Evolutionary conservation across 2,113 vertebrate species (phyloP), one percentile per base, ranked within the genome.

Genomic region (Mandrillus leucophaeus): DNA sequence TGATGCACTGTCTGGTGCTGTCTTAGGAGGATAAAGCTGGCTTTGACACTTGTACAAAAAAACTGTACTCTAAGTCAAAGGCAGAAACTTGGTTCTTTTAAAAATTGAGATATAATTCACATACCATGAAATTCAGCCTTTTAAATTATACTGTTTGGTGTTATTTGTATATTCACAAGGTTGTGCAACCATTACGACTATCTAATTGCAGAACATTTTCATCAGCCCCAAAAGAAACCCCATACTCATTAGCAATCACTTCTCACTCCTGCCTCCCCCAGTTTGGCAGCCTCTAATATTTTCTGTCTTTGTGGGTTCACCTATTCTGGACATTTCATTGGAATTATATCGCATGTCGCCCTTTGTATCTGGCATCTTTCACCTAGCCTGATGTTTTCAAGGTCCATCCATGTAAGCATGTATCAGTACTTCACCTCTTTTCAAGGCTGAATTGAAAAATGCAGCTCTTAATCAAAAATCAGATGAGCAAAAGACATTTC

Each of bases 41-140:
- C 25, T 92, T 48, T 94, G 85, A 86, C 22, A 43, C 45, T 78
- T 94, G 68, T 25, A 50, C 61, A 17, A 90, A n/a, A 72, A 87
- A 78, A 50, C 75, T 35, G 11, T 87, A 68, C 6, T 79, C 35
- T 40, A 12, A 45, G 30, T 55, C 43, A 82, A 93, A 94, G n/a
- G 35, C 38, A 90, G 57, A 91, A 78, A 72, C 3, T 32, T 73
- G 70, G 16, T 82, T 91, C 7, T 78, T 90, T 57, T 38, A n/a
- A 17, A 81, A 96, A 81, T 16, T 61, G 79, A 88, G 30, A 40
- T 92, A 25, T 95, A 88, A 88, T 85, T 95, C 48, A 95, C 23
- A n/a, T 81, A 52, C 35, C 32, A 43, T 94, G 59, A 90, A 73
- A 90, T 38, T 40, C 6, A 70, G 8, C 3, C 32, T 92, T 86